These are phyloP conservation scores for Rhabditophanes sp. DNA, from an alignment of 2,888 invertebrate genomes.

Conservation along the genomic window DNA sequence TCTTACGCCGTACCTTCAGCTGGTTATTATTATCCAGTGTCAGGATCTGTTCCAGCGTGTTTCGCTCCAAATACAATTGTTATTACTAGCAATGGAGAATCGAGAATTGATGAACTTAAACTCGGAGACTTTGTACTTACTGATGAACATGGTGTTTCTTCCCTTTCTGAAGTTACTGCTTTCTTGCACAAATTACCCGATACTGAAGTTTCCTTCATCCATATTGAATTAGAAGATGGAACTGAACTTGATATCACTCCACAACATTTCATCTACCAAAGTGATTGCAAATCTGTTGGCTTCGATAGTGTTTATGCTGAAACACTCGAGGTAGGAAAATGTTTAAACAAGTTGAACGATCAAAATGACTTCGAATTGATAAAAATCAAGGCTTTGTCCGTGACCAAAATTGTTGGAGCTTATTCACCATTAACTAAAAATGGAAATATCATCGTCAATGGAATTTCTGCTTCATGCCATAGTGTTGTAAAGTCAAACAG, in stretches of 20 bases:
- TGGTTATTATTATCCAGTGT: conserved; percentile 35
- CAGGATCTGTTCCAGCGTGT: conserved; percentile 23
- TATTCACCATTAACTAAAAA: conserved; percentile 32
- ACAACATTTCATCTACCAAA: conserved; percentile 30
- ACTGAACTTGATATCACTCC: conserved; percentile 21
- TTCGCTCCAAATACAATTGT: conserved; percentile 17
- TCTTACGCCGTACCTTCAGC: conserved; percentile 29
- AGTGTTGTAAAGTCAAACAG: conserved; percentile 25
- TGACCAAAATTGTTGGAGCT: conserved; percentile 17
- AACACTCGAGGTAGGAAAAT: conserved; percentile 22
- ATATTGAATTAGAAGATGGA: conserved; percentile 16
- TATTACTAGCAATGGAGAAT: conserved; percentile 4
- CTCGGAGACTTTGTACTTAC: conserved; percentile 25
- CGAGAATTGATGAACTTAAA: conserved; percentile 18
- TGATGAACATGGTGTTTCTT: conserved; percentile 15
- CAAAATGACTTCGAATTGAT: not conserved
- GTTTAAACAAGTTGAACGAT: conserved; percentile 12
- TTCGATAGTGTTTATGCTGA: conserved; percentile 23
- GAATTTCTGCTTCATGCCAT: conserved; percentile 29
- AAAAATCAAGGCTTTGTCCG: conserved; percentile 8
- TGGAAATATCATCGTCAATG: conserved; percentile 28
- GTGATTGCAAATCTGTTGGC: conserved; percentile 10
- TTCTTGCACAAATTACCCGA: conserved; percentile 28
- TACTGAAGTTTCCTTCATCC: conserved; percentile 21
- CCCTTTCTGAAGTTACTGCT: conserved; percentile 18